phyloP scores from a whole-genome alignment of 2,797 vertebrate genomes.

The Champsocephalus gunnari region DNA sequence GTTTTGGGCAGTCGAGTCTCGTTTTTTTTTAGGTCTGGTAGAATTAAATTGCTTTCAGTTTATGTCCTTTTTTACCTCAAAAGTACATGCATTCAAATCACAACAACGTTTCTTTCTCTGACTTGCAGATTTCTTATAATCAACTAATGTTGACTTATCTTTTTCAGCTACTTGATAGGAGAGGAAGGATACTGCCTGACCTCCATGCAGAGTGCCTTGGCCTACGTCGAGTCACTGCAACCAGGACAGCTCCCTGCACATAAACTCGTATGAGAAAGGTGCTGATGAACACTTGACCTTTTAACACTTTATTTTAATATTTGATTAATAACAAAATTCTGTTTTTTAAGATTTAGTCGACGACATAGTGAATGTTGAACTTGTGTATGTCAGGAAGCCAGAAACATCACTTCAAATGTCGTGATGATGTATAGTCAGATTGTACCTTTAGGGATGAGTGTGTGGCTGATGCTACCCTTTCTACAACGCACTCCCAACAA shows the following conservation, averaged over 20 bases:
- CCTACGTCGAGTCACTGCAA: slow-evolving; percentile 89
- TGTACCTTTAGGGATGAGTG: neutral
- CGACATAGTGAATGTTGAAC: too few relatives aligned
- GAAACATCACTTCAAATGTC: too few relatives aligned
- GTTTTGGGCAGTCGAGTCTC: slow-evolving; percentile 5
- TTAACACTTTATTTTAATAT: neutral
- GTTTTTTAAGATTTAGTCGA: too few relatives aligned
- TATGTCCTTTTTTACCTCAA: neutral
- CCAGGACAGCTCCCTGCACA: slow-evolving; percentile 45
- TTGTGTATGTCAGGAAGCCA: too few relatives aligned
- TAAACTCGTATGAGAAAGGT: slow-evolving; percentile 73
- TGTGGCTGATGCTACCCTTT: slow-evolving; percentile 2
- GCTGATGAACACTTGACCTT: neutral
- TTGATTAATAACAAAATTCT: too few relatives aligned
- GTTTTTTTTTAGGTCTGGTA: neutral
- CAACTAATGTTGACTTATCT: slow-evolving; percentile 22
- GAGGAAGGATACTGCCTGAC: slow-evolving; percentile 98
- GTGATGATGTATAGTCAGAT: too few relatives aligned
- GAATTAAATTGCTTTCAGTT: neutral
- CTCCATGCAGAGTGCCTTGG: slow-evolving; percentile 93
- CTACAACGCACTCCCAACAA: too few relatives aligned
- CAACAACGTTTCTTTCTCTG: neutral
- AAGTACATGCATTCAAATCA: neutral
- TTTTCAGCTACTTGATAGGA: slow-evolving; percentile 91
- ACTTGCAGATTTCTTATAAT: neutral